Conservation (phyloP, 1,140 invertebrate species). For the Drosophila kohkoa region DNA sequence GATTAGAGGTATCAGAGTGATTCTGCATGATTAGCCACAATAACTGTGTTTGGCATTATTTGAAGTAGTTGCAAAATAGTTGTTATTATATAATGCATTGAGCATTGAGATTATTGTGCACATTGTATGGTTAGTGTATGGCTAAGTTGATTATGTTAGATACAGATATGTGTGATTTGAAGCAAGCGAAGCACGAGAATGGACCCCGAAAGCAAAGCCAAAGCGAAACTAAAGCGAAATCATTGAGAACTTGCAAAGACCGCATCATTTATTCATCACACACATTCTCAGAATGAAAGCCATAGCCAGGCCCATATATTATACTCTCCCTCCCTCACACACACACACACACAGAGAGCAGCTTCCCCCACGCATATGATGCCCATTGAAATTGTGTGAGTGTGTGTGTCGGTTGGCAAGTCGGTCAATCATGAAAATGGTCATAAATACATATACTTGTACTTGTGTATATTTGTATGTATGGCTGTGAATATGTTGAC, state of each 20-base stretch:
- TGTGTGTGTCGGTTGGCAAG: constrained; percentile 30
- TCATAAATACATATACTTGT: constrained; percentile 66
- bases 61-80: background rate
- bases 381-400: constrained; percentile 46
- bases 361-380: constrained; percentile 34
- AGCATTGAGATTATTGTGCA: background rate
- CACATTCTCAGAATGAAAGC: constrained; percentile 55
- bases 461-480: constrained; percentile 19
- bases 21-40: background rate
- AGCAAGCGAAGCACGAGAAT: constrained; percentile 7
- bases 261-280: constrained; percentile 81
- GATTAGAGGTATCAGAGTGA: background rate
- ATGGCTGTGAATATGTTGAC: constrained; percentile 19
- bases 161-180: constrained; percentile 24
- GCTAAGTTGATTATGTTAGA: constrained; percentile 26
- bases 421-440: constrained; percentile 79
- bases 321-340: background rate
- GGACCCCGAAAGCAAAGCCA: constrained; percentile 4
- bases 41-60: background rate
- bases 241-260: constrained; percentile 67
- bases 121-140: constrained; percentile 12
- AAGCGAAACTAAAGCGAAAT: constrained; percentile 68
- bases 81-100: background rate
- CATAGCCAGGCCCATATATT: constrained; percentile 35
- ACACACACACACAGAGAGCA: background rate